A percentile compares a stretch with the other conserved stretches of the same genome.
These are phyloP conservation scores for Bombycilla garrulus DNA, from an alignment of 2,113 vertebrate species.

Conservation along the genomic window DNA sequence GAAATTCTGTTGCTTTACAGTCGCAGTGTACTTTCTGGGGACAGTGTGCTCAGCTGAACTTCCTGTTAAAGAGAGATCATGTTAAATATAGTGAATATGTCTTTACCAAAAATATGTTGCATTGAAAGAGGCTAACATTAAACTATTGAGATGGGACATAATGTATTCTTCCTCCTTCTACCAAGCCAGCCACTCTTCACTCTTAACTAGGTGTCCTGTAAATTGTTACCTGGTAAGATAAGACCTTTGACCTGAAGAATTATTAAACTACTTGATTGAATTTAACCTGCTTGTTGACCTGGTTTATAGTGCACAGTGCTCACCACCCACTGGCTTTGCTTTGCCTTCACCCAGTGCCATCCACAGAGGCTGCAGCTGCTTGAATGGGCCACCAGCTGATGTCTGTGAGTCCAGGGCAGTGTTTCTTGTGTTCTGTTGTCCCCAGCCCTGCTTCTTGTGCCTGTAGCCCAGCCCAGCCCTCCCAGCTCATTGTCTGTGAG, in stretches of 20 bases:
- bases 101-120: conserved; percentile 80
- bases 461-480: background rate
- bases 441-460: background rate
- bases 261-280: conserved; percentile 73
- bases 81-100: conserved; percentile 76
- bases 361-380: background rate
- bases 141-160: conserved; percentile 73
- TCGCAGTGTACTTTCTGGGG: conserved; percentile 73
- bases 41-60: conserved; percentile 73
- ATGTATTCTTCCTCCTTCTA: conserved; percentile 73
- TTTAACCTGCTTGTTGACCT: conserved; percentile 70
- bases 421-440: background rate
- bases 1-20: conserved; percentile 82
- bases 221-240: conserved; percentile 72
- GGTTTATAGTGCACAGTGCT: conserved; percentile 58
- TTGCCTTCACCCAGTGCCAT: background rate
- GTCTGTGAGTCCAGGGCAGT: background rate
- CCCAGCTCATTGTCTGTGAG: background rate
- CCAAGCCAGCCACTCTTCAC: conserved; percentile 69
- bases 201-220: conserved; percentile 70
- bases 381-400: background rate
- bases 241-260: conserved; percentile 69
- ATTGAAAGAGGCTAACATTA: conserved; percentile 75
- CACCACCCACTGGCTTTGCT: conserved; percentile 24
- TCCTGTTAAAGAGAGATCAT: conserved; percentile 66